Base-by-base conservation (phyloP, 2,113 vertebrate genomes). In the Rhinichthys klamathensis region DNA sequence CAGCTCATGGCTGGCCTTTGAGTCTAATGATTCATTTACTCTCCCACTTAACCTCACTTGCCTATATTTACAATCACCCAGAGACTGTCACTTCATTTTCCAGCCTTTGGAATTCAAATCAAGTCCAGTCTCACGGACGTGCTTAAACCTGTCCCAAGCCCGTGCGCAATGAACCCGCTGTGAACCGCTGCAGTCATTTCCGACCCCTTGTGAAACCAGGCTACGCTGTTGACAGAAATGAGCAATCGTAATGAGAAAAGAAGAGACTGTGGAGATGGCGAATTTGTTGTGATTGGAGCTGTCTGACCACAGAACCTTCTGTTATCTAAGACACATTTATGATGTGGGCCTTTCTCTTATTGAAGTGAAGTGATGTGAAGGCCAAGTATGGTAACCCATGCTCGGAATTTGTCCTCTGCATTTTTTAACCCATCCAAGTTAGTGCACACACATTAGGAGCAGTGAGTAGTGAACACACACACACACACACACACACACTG, bases 31-130 rank as follows among this genome's bases (percentile, higher is more conserved):
- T 88, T 86, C 73, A 85, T 89, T 79, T 80, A 86, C 74, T 61
- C 63, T 77, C 69, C 35, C 84, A 78, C 82, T 88, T 87, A 89
- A 87, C 81, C 72, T 75, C 86, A 10, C 58, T 38, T 83, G 63
- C 69, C 84, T 88, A 51, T 56, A 84, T 89, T 89, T 77, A 88
- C 44, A 77, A 88, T 82, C 76, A 78, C 67, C 80, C 15, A 5
- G 85, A 84, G 88, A 83, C 78, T 56, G 46, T 30, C 70, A 75
- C 84, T 88, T 84, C 51, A 69, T 85, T 85, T 85, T 46, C 41
- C 67, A 81, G 72, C 58, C 73, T 78, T 81, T 82, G 56, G 82
- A 87, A 90, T 86, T 84, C n/a, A 56, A 89, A 84, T 86, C 51
- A 83, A 85, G 84, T 84, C 84, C 86, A 80, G 82, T 86, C 74